Evolutionary conservation across 2,888 invertebrate species (phyloP), one percentile per base, ranked within the genome.

Genomic region (Sthenelais limicola): DNA sequence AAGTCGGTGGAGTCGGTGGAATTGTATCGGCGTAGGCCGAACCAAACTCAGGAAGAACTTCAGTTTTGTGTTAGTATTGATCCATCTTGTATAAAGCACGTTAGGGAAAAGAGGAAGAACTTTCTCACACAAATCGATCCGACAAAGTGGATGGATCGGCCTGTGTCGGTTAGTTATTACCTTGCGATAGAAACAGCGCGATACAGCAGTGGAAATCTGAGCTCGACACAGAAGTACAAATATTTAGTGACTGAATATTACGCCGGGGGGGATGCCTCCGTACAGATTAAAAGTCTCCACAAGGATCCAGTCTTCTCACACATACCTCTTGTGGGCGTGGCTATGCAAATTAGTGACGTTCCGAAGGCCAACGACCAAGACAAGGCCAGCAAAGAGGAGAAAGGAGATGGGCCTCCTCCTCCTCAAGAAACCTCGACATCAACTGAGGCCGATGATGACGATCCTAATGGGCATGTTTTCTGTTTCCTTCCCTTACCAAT

Each of bases 401-500:
- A n/a, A 30, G 5, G 26, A 3, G 9, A 4, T 4, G 26, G 7
- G 28, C 9, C 12, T 18, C 12, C 12, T 15, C 12, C 18, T 43
- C 18, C 47, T 43, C 18, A 18, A 15, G 12, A 18, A 43, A 12
- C 47, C 18, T 15, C 12, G 12, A 15, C 56, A 9, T 21, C 21
- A 26, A 51, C 7, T 9, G 56, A 24, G 15, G 33, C 30, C 30
- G 58, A 66, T 32, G 71, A 58, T 15, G 15, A 26, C 18, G 56
- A 54, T 12, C 78, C 76, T 9, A 70, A 71, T 38, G 84, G 86
- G 18, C 84, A 85, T 33, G 76, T 84, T 4, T 86, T 83, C 73
- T 85, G 85, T 71, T 84, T 85, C 71, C 77, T 86, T 24, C 86
- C 86, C 21, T 76, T 86, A n/a, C 85, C 86, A 15, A 73, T 79